phyloP scores from a whole-genome alignment of 2,113 vertebrate species.

The Pagrus major region DNA sequence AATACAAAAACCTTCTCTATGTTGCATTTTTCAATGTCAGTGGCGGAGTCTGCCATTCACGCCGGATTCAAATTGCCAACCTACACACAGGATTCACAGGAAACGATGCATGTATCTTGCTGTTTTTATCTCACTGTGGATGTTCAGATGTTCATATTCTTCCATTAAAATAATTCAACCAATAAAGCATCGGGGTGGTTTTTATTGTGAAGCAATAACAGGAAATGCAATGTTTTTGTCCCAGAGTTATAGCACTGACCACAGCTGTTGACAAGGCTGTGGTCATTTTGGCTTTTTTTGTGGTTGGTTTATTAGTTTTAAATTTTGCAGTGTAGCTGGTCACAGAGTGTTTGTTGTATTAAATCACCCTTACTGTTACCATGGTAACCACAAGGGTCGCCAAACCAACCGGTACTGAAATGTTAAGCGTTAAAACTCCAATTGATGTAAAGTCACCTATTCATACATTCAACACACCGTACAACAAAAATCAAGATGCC shows the following conservation, averaged over 20 bases:
- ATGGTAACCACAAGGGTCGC: constrained; percentile 11
- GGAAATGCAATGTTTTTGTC: background rate
- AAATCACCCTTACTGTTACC: constrained; percentile 22
- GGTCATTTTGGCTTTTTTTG: background rate
- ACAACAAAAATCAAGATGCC: background rate
- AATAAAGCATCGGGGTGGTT: background rate
- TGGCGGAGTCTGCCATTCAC: background rate
- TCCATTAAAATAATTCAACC: background rate
- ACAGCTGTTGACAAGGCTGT: background rate
- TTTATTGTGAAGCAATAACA: background rate
- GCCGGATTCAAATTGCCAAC: background rate
- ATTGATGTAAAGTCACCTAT: background rate
- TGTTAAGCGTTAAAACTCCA: background rate
- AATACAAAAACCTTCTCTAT: too few relatives aligned
- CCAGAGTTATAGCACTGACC: background rate
- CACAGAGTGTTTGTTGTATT: background rate
- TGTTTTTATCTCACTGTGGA: background rate
- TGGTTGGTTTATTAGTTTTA: background rate
- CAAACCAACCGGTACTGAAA: background rate
- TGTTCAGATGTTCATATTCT: too few relatives aligned
- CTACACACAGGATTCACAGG: background rate
- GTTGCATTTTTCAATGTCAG: background rate
- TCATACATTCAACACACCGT: background rate
- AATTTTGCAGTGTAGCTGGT: background rate
- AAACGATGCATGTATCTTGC: background rate